Evolutionary conservation across 2,113 vertebrate genomes (phyloP).

Genomic region (Hiodon tergisus): DNA sequence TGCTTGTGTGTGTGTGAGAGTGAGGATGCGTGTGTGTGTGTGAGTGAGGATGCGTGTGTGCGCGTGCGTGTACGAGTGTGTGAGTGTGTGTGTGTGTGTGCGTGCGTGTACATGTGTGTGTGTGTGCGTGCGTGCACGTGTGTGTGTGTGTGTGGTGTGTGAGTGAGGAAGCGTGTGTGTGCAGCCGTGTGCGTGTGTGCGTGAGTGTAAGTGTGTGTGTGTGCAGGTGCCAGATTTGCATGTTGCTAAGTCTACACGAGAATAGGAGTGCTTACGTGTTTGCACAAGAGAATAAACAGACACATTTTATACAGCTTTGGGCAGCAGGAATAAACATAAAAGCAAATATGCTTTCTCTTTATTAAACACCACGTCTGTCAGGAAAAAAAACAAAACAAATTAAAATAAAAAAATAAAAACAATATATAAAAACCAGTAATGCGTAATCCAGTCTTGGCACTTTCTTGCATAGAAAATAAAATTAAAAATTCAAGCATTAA

Average conservation of each 20-base stretch:
- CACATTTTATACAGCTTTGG: not conserved
- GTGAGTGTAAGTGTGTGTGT: not conserved
- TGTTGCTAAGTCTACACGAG: too few species aligned
- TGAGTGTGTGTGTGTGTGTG: too few species aligned
- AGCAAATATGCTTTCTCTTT: not conserved
- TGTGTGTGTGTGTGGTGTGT: not conserved
- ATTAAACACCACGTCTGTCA: not conserved
- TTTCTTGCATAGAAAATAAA: not conserved
- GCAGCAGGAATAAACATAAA: not conserved
- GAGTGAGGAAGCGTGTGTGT: not conserved
- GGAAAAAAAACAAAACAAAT: not conserved
- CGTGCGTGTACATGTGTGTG: too few species aligned
- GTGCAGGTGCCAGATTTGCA: too few species aligned
- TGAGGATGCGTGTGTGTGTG: not conserved
- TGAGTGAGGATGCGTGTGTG: not conserved
- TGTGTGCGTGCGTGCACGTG: too few species aligned
- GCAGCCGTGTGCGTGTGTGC: not conserved
- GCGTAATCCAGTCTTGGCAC: not conserved
- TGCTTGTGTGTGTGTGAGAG: too few species aligned
- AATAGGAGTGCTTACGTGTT: too few species aligned
- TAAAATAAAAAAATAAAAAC: not conserved
- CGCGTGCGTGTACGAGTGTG: too few species aligned
- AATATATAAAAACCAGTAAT: not conserved
- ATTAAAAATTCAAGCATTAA: not conserved
- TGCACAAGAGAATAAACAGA: too few species aligned